These are phyloP conservation scores for Pachyrhynchus sulphureomaculatus DNA, from an alignment of 1,140 invertebrate species.

Conservation along the genomic window DNA sequence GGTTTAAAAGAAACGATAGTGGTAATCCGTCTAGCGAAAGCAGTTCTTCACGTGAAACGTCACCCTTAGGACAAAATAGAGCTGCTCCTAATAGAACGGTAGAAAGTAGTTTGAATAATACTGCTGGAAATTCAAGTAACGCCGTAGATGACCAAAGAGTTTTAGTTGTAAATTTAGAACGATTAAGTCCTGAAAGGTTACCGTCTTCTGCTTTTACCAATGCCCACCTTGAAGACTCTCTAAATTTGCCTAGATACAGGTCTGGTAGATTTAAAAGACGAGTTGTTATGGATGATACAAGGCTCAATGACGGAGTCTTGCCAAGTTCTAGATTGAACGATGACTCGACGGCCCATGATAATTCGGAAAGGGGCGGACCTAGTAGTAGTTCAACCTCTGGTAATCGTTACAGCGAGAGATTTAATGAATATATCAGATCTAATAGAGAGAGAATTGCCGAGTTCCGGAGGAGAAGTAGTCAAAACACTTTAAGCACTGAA, in stretches of 20 bases:
- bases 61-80: background rate
- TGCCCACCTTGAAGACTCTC: background rate
- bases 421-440: slow-evolving; percentile 17
- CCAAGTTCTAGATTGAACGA: no score
- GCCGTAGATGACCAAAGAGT: slow-evolving; percentile 7
- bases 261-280: background rate
- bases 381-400: background rate
- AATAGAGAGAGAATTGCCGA: slow-evolving; percentile 18
- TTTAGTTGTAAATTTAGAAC: slow-evolving; percentile 20
- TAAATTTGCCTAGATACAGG: background rate
- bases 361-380: no score
- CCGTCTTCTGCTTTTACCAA: background rate
- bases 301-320: background rate
- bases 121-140: background rate
- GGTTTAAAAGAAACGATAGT: slow-evolving; percentile 17
- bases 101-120: background rate
- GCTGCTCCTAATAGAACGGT: background rate
- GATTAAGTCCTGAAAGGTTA: slow-evolving; percentile 22
- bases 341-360: no score
- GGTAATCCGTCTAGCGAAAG: background rate
- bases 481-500: background rate
- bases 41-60: slow-evolving; percentile 14
- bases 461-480: slow-evolving; percentile 6
- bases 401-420: slow-evolving; percentile 13
- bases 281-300: background rate